Percentiles rank a stretch among this genome's conserved stretches.
Conservation (phyloP, 2,113 vertebrate species). For the Mobula hypostoma region DNA sequence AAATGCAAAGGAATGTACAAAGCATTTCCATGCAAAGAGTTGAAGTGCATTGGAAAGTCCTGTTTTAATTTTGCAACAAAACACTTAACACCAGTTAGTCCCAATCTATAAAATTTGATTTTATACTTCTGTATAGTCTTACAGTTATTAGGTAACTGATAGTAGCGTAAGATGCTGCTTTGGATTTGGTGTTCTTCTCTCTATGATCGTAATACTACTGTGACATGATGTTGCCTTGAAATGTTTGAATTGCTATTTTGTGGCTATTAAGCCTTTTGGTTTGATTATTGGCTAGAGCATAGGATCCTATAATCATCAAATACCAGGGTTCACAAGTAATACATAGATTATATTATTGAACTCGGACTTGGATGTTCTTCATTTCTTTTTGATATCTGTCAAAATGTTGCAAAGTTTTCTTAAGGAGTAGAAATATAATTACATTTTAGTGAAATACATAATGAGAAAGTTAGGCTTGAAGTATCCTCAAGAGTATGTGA, state of each 20-base stretch:
- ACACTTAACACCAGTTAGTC: neutral
- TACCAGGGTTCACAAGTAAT: neutral
- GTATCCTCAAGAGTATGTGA: neutral
- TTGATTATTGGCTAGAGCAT: neutral
- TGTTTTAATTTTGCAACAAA: neutral
- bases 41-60: neutral
- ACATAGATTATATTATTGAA: neutral
- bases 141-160: neutral
- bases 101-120: neutral
- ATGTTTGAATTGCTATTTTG: neutral
- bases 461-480: neutral
- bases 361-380: too few species aligned
- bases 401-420: neutral
- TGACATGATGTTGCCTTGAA: neutral
- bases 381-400: neutral
- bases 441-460: neutral
- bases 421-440: neutral
- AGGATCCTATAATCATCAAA: neutral
- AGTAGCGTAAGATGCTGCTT: neutral
- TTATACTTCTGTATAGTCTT: neutral
- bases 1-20: neutral
- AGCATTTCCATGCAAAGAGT: neutral
- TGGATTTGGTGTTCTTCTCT: neutral
- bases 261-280: neutral
- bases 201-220: neutral